These are phyloP conservation scores for Margarornis squamiger DNA, from an alignment of 2,797 vertebrate species.

Conservation along the genomic window DNA sequence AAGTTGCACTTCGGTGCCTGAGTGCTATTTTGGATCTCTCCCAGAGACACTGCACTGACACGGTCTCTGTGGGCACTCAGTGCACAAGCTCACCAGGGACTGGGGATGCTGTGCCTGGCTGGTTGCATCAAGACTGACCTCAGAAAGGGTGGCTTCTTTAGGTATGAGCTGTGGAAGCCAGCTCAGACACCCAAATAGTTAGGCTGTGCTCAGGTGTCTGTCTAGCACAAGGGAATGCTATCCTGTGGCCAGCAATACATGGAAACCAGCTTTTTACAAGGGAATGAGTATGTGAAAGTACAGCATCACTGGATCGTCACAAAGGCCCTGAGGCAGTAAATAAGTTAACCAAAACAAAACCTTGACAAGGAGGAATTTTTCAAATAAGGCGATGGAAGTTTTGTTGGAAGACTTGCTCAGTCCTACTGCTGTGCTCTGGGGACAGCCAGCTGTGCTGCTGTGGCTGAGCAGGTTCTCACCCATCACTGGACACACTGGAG, in stretches of 20 bases:
- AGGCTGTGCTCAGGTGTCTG: background rate
- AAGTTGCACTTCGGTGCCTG: slow-evolving; percentile 40
- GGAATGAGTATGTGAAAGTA: background rate
- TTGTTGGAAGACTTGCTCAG: background rate
- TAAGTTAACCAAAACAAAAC: background rate
- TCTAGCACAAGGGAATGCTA: background rate
- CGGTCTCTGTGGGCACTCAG: background rate
- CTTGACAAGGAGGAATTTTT: background rate
- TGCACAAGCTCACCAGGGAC: background rate
- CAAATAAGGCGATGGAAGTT: background rate
- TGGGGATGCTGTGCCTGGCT: background rate
- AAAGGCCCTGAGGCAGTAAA: background rate
- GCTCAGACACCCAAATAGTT: background rate
- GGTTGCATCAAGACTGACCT: background rate
- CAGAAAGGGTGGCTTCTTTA: background rate
- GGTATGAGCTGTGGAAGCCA: background rate
- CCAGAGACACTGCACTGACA: slow-evolving; percentile 1
- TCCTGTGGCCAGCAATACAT: background rate
- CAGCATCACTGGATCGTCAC: background rate
- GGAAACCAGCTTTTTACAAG: background rate
- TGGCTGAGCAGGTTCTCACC: background rate
- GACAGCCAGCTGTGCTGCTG: background rate
- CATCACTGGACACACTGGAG: background rate
- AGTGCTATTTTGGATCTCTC: slow-evolving; percentile 63
- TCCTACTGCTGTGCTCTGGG: background rate